A percentile compares a stretch with the other conserved stretches of the same genome.
Conservation (phyloP, 2,888 invertebrate genomes). For the Leptothorax acervorum region DNA sequence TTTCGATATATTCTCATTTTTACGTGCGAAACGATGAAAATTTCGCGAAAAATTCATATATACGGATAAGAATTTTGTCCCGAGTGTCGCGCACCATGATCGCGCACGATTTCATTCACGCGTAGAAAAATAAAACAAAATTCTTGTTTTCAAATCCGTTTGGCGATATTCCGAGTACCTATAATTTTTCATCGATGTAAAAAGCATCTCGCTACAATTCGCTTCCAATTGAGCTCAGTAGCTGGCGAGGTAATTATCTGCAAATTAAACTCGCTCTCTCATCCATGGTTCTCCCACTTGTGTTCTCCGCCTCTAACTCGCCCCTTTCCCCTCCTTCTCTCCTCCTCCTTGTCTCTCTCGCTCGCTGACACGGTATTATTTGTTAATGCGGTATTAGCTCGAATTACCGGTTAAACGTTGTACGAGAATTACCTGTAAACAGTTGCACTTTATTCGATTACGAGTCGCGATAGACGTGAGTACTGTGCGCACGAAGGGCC, state of each 20-base stretch:
- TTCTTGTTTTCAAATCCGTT: not conserved
- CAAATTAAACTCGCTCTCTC: slow-evolving; percentile 64
- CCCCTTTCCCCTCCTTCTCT: not conserved
- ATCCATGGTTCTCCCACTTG: slow-evolving; percentile 34
- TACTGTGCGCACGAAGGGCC: not conserved
- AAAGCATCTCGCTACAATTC: slow-evolving; percentile 24
- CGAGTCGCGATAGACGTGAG: slow-evolving; percentile 54
- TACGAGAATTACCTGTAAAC: slow-evolving; percentile 71
- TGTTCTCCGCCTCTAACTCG: not conserved
- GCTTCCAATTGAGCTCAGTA: slow-evolving; percentile 43
- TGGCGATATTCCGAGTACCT: not conserved
- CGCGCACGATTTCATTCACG: not conserved
- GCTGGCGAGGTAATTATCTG: slow-evolving; percentile 61
- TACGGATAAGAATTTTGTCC: not conserved
- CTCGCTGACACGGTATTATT: slow-evolving; percentile 58
- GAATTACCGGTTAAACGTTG: slow-evolving; percentile 67
- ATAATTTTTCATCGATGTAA: slow-evolving; percentile 32
- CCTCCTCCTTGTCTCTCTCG: not conserved
- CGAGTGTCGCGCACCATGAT: not conserved
- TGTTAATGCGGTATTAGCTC: slow-evolving; percentile 62
- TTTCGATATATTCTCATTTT: slow-evolving; percentile 4
- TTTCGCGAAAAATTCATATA: slow-evolving; percentile 18
- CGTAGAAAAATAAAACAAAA: not conserved
- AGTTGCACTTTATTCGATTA: slow-evolving; percentile 69
- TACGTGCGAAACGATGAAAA: not conserved